A percentile compares a stretch with the other conserved stretches of the same genome.
phyloP scores from a whole-genome alignment of 1,140 invertebrate genomes.

The Plutomurus gul region DNA sequence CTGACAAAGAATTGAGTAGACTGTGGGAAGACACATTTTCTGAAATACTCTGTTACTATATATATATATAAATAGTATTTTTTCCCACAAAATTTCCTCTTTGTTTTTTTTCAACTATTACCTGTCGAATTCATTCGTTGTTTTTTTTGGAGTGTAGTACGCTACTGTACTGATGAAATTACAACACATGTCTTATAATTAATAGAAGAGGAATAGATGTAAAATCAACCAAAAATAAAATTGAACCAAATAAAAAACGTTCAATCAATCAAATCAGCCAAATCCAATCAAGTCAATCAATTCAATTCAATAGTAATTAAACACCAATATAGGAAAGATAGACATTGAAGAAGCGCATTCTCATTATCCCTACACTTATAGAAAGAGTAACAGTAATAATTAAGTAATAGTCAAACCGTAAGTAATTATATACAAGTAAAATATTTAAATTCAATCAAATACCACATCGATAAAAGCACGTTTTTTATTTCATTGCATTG shows the following conservation, averaged over 20 bases:
- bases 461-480: conserved; percentile 15
- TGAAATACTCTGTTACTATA: conserved; percentile 60
- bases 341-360: conserved; percentile 31
- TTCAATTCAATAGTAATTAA: conserved; percentile 26
- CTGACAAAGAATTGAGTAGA: too few relatives aligned
- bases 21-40: conserved; percentile 85
- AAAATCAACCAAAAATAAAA: not conserved
- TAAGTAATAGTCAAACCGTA: not conserved
- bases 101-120: not conserved
- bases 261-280: conserved; percentile 18
- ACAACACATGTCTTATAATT: not conserved
- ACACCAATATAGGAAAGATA: conserved; percentile 30
- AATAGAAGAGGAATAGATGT: conserved; percentile 22
- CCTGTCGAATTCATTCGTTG: not conserved
- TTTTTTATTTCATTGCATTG: conserved; percentile 9
- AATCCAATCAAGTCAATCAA: conserved; percentile 2
- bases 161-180: not conserved
- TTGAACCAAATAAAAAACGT: not conserved
- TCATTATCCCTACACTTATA: conserved; percentile 17
- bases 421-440: not conserved
- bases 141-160: not conserved
- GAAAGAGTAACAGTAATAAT: not conserved
- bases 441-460: not conserved
- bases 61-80: too few relatives aligned
- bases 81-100: not conserved